Base-by-base conservation (phyloP, 2,888 invertebrate genomes). In the Minunthozetes semirufus region DNA sequence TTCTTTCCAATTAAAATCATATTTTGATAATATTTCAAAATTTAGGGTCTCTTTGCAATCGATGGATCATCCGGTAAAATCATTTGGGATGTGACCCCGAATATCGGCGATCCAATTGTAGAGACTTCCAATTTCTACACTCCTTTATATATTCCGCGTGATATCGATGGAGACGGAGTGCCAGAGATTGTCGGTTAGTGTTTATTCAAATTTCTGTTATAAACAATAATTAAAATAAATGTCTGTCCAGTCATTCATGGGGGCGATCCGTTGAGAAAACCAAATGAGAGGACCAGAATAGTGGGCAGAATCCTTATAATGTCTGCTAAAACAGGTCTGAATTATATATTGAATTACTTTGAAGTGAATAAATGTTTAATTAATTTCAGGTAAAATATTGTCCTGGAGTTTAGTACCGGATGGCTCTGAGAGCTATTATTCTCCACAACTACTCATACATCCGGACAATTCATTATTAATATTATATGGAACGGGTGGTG, bases 401-500 rank as follows among this genome's bases (percentile, higher is more conserved):
- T 73, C 75, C 53, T 79, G 77, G 77, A 83, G 88, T 71, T 83
- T 85, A 50, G 88, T 89, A 46, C 89, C 90, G 0, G 87, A 88
- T 78, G 83, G 85, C 25, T 86, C 87, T 77, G 89, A 90, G 82
- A 86, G 89, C 27, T 90, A 90, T 80, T 89, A 89, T 79, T 89
- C 90, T 29, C 89, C 91, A 0, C 89, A 90, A 81, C 81, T 89
- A 25, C 79, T 89, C 8, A 85, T 86, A 1, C 85, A 86, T 77
- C 84, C 85, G 42, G 87, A 88, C 80, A 88, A 79, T n/a, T 87
- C 82, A 53, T 86, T 86, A 77, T 82, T 86, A 72, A 85, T 91
- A 50, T 81, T 92, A 72, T 87, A 90, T 80, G 88, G 90, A 17
- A 90, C 91, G 0, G 91, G 90, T 0, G 89, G 89, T 2, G 89